Conservation (phyloP, 2,797 vertebrate genomes). For the Cryptoprocta ferox region DNA sequence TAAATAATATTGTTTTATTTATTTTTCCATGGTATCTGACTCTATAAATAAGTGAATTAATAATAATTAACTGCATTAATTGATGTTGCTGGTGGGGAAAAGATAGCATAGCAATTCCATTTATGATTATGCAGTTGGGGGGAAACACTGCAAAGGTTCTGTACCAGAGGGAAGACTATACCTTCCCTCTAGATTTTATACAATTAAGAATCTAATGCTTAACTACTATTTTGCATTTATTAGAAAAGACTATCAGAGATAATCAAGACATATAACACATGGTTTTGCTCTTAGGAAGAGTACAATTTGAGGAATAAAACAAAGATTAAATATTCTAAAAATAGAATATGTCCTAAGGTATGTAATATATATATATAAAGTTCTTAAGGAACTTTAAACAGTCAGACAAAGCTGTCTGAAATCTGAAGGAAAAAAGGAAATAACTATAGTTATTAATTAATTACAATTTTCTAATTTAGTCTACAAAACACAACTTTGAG, state of each 20-base stretch:
- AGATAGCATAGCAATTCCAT: not conserved
- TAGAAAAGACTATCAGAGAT: not conserved
- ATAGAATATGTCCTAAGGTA: not conserved
- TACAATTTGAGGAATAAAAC: not conserved
- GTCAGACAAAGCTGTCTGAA: not conserved
- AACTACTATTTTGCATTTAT: not conserved
- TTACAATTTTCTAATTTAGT: not conserved
- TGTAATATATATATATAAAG: not conserved
- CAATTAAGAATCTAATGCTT: not conserved
- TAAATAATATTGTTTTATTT: not conserved
- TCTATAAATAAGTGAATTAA: not conserved
- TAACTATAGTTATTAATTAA: not conserved
- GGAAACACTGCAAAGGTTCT: not conserved
- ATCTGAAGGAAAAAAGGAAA: not conserved
- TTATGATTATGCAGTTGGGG: not conserved
- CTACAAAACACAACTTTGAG: not conserved
- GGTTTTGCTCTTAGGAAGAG: not conserved
- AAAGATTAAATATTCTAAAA: conserved; percentile 13
- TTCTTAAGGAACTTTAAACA: not conserved
- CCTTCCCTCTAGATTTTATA: not conserved
- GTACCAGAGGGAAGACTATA: not conserved
- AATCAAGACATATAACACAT: not conserved
- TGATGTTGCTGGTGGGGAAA: not conserved
- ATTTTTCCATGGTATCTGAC: not conserved
- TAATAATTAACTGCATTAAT: not conserved